Base-by-base conservation (phyloP, 2,113 vertebrate genomes). In the Cyanistes caeruleus region DNA sequence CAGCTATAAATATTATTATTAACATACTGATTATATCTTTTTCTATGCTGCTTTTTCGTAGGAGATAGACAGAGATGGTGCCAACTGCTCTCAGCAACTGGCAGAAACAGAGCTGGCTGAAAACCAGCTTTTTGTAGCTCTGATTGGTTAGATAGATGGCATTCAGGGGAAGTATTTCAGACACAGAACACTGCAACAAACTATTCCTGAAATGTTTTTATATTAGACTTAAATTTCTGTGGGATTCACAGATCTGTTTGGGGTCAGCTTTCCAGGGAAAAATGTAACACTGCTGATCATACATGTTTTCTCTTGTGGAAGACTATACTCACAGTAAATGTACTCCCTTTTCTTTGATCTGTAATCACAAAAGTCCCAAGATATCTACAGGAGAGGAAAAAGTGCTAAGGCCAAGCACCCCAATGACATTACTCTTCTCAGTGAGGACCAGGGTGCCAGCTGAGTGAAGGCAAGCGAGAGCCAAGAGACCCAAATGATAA, bases 1-100 rank as follows among this genome's bases (percentile, higher is more conserved):
- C 30, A 70, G 79, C 55, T 94, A 93, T 73, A 91, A 91, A 90
- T 93, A 88, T 95, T 93, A 52, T 89, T 95, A 95, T 93, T 94
- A 86, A 70, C 92, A 92, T 94, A 83, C 85, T 63, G 81, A 93
- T 95, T 64, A 43, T 65, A 90, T 79, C 17, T 77, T 87, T 76
- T 95, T 37, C 59, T 67, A 28, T 78, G 82, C 72, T 81, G 35
- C 13, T 73, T 96, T 95, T 76, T 80, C 1, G 0, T 70, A 91
- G 64, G 87, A 90, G 77, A 84, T 64, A 97, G 90, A 97, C 91
- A 89, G 80, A 78, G 82, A 88, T 56, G 24, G 23, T 96, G 95
- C 87, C 95, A 96, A 93, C 46, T 90, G 24, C 79, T 90, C 52
- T 92, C 75, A 93, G 41, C 67, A 74, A 59, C 73, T 96, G 91